These are phyloP conservation scores for Acanthaster planci DNA, from an alignment of 35 echinoderm and acorn worm genomes.

Conservation along the genomic window DNA sequence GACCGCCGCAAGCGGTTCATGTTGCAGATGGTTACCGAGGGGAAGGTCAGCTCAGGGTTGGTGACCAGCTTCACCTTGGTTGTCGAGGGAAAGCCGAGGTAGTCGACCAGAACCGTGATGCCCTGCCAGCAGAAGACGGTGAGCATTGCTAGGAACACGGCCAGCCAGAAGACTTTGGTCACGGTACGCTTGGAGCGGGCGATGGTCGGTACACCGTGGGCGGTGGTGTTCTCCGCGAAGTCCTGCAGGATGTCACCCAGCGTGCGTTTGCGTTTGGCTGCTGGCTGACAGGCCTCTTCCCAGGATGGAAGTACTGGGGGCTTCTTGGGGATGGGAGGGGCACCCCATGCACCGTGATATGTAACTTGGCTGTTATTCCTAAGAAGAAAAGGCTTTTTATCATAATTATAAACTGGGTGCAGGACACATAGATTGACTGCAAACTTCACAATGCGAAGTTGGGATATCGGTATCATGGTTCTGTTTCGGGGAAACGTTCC, in stretches of 20 bases:
- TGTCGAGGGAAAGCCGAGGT: conserved; percentile 43
- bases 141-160: conserved; percentile 29
- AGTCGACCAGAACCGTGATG: conserved; percentile 39
- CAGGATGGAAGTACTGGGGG: neutral
- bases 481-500: too few species aligned
- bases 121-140: conserved; percentile 72
- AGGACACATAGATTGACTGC: too few species aligned
- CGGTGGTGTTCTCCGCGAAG: conserved; percentile 62
- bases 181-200: conserved; percentile 35
- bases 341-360: neutral
- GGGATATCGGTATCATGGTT: too few species aligned
- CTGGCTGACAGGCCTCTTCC: neutral
- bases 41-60: conserved; percentile 51
- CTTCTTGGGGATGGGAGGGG: conserved; percentile 17
- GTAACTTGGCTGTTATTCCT: neutral
- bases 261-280: neutral
- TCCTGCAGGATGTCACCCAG: conserved; percentile 30
- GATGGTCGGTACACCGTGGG: conserved; percentile 82
- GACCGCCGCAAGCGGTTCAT: conserved; percentile 81
- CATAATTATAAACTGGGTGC: too few species aligned
- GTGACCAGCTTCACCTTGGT: conserved; percentile 74
- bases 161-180: conserved; percentile 61
- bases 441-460: too few species aligned
- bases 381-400: neutral
- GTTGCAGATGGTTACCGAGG: conserved; percentile 88